Evolutionary conservation across 2,113 vertebrate species (phyloP), one percentile per base, ranked within the genome.

Genomic region (Syrmaticus mikado): DNA sequence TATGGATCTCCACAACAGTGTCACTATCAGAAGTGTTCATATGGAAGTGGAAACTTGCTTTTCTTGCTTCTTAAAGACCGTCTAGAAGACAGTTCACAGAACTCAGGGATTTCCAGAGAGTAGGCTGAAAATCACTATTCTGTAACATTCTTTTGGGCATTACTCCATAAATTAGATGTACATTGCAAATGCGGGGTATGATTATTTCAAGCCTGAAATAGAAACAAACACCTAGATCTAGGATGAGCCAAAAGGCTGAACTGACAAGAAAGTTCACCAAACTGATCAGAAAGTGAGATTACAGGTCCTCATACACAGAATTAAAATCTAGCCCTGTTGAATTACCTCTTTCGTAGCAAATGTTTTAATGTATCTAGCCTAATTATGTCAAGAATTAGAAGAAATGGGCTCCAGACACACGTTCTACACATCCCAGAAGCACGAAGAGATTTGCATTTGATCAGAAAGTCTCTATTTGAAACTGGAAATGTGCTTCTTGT

Each of bases 191-290:
- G 27, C 1, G 73, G 8, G 2, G 4, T 43, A 40, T 76, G 8
- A 43, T 61, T 82, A 82, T 73, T 82, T 87, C 66, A 87, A 68
- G 20, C 8, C 18, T 52, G 25, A 90, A 92, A 76, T 27, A 85
- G 43, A 92, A 85, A 80, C 7, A 4, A 86, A 80, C 19, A 30
- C 10, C 22, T 45, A 52, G 19, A 81, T 53, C 9, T 5, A 2
- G 24, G 7, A 43, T 57, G 20, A 75, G 8, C 10, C 48, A 41
- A 88, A 85, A 75, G 13, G 22, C 7, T 8, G 0, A 84, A 92
- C 66, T 21, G 22, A 8, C 18, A 60, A 32, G 20, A 50, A 36
- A 86, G 5, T 10, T n/a, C 27, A 80, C n/a, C 12, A 85, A 70
- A 7, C 1, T 61, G 20, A 72, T 43, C 6, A 84, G 62, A 77